These are phyloP conservation scores for Anthopleura sola DNA, from an alignment of 64 coral and sea anemone genomes.

Conservation along the genomic window DNA sequence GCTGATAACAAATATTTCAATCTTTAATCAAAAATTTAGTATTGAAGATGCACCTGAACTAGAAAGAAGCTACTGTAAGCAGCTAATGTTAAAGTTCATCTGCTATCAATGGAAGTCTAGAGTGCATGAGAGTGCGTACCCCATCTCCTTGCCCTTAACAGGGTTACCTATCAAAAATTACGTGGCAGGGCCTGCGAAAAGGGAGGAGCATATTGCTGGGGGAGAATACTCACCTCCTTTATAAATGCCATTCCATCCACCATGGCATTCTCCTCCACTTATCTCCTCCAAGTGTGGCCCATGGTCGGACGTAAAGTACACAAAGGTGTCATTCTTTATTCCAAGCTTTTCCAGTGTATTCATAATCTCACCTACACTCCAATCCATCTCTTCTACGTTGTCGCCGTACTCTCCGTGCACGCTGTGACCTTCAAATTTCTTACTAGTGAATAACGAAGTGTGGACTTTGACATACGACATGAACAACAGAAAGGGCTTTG, in stretches of 20 bases:
- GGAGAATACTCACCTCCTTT: constrained; percentile 53
- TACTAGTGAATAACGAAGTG: constrained; percentile 41
- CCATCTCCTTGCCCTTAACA: no score
- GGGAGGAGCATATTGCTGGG: no score
- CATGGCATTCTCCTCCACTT: constrained; percentile 27
- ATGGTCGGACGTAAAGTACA: constrained; percentile 64
- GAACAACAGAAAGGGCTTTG: constrained; percentile 33
- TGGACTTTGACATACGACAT: constrained; percentile 64
- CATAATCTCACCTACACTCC: constrained; percentile 64
- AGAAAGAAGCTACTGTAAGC: no score
- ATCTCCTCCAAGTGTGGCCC: constrained; percentile 52
- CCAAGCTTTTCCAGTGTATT: constrained; percentile 19
- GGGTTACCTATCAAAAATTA: no score
- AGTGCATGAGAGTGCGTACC: no score
- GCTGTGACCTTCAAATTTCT: constrained; percentile 39
- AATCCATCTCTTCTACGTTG: constrained; percentile 76
- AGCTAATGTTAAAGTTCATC: no score
- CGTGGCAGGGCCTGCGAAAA: no score
- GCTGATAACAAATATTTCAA: no score
- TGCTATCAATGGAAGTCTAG: no score
- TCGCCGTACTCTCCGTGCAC: constrained; percentile 58
- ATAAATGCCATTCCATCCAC: constrained; percentile 32
- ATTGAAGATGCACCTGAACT: no score
- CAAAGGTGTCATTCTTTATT: constrained; percentile 45
- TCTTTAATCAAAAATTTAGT: no score